Evolutionary conservation across 2,113 vertebrate species (phyloP).

Genomic region (Carettochelys insculpta): DNA sequence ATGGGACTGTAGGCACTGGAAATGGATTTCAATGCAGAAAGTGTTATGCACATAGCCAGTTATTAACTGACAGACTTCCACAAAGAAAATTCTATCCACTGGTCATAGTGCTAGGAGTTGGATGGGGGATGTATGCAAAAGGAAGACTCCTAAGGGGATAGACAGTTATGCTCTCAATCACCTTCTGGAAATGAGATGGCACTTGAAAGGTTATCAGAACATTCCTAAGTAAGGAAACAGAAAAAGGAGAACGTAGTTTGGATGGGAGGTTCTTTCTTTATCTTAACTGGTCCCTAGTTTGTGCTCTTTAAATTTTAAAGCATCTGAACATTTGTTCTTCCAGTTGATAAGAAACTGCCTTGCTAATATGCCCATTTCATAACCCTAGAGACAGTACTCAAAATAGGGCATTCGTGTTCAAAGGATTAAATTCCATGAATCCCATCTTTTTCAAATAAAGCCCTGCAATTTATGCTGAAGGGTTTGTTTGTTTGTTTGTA

Average conservation of each 20-base stretch:
- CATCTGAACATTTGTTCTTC: constrained; percentile 66
- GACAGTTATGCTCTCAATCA: background rate
- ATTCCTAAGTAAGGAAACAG: background rate
- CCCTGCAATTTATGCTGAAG: background rate
- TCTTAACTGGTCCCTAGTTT: constrained; percentile 18
- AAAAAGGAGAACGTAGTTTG: background rate
- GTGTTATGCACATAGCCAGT: background rate
- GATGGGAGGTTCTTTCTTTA: constrained; percentile 4
- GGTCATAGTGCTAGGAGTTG: background rate
- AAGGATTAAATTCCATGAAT: constrained; percentile 49
- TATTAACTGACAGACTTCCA: background rate
- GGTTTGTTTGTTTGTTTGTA: no score
- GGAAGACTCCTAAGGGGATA: background rate
- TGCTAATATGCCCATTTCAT: constrained; percentile 63
- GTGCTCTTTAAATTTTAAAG: constrained; percentile 73
- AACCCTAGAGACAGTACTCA: constrained; percentile 42
- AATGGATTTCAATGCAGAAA: background rate
- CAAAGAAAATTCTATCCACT: background rate
- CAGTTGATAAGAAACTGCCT: constrained; percentile 69
- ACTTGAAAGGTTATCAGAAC: background rate
- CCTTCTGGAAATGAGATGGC: background rate
- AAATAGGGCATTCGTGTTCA: constrained; percentile 69
- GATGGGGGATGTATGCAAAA: background rate
- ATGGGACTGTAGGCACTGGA: background rate
- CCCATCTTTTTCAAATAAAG: constrained; percentile 64